phyloP scores from a whole-genome alignment of 1,140 invertebrate species.

The Ephestia elutella region DNA sequence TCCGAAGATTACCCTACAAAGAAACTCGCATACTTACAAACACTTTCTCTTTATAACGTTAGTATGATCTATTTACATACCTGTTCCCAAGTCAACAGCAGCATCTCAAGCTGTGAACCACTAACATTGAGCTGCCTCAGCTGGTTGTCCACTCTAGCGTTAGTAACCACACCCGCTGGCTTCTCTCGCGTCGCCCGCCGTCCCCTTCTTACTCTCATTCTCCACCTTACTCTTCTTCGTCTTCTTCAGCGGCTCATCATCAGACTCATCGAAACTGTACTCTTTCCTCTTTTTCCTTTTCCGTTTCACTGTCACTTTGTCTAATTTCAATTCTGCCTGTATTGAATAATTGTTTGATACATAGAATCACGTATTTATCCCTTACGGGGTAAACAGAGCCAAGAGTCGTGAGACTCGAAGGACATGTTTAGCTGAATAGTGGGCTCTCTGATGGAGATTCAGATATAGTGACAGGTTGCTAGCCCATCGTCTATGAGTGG shows the following conservation, averaged over 20 bases:
- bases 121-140: slow-evolving; percentile 38
- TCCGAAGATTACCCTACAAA: no score
- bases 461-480: no score
- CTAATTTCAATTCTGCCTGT: neutral
- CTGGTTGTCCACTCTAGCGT: slow-evolving; percentile 27
- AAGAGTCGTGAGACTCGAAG: no score
- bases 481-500: no score
- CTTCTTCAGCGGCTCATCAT: slow-evolving; percentile 42
- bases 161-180: slow-evolving; percentile 36
- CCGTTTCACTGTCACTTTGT: neutral
- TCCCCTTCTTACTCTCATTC: no score
- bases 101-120: slow-evolving; percentile 33
- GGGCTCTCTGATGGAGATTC: no score
- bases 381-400: no score
- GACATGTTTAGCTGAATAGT: no score
- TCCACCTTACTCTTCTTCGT: slow-evolving; percentile 26
- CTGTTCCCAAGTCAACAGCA: slow-evolving; percentile 53
- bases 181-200: slow-evolving; percentile 23
- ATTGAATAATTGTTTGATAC: neutral
- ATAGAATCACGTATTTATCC: no score
- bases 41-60: no score
- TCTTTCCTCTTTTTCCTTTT: slow-evolving; percentile 14
- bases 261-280: slow-evolving; percentile 39
- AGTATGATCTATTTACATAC: slow-evolving; percentile 13
- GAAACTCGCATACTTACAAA: no score